Conservation (phyloP, 1,140 invertebrate genomes). For the Habropoda laboriosa region DNA sequence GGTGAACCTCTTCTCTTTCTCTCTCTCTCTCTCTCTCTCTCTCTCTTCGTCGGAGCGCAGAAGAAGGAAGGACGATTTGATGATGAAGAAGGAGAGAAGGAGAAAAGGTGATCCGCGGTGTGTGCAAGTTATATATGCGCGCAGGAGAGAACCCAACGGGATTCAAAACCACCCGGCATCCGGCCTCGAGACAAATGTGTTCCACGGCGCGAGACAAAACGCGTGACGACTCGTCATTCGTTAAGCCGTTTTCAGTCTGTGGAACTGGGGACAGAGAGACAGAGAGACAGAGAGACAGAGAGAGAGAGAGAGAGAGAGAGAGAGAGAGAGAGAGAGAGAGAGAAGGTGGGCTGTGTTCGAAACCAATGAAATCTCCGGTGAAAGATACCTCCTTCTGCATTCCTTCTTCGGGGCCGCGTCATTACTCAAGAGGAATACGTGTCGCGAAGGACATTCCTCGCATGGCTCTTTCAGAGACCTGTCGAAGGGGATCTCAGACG, state of each 20-base stretch:
- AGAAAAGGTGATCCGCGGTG: constrained; percentile 36
- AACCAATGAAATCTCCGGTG: constrained; percentile 61
- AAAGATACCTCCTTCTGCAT: constrained; percentile 60
- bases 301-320: constrained; percentile 34
- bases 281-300: too few species aligned
- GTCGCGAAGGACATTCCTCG: constrained; percentile 66
- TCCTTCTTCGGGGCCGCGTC: constrained; percentile 54
- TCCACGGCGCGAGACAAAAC: constrained; percentile 65
- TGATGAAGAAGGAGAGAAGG: constrained; percentile 16
- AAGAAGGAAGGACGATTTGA: constrained; percentile 13
- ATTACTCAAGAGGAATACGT: constrained; percentile 67
- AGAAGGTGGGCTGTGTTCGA: constrained; percentile 47
- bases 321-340: constrained; percentile 31
- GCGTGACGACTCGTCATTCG: constrained; percentile 63
- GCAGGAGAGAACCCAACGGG: constrained; percentile 44
- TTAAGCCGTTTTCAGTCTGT: constrained; percentile 64
- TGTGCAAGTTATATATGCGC: constrained; percentile 45
- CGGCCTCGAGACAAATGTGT: constrained; percentile 63
- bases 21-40: too few species aligned
- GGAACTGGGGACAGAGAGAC: constrained; percentile 40
- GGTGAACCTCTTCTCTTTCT: background rate
- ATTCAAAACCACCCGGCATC: constrained; percentile 62
- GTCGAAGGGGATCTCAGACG: constrained; percentile 29
- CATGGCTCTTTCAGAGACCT: constrained; percentile 39
- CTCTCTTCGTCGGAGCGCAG: background rate